These are phyloP conservation scores for Oscheius sp. DNA, from an alignment of 2,888 invertebrate species.

Conservation along the genomic window DNA sequence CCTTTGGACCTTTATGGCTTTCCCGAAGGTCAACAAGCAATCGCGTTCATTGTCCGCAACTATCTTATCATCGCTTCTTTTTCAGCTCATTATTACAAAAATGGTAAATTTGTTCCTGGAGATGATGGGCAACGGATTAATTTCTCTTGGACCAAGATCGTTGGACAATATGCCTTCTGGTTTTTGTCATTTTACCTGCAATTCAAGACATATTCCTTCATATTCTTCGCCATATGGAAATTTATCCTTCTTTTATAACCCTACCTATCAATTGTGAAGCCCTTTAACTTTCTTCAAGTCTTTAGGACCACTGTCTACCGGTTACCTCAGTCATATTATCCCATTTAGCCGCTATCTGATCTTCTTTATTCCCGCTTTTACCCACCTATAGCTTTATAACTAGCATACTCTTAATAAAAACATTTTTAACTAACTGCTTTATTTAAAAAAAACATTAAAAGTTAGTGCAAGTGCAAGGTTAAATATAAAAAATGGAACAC, in stretches of 20 bases:
- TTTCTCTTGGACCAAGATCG: conserved; percentile 70
- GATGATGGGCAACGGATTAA: conserved; percentile 66
- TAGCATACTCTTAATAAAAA: not conserved
- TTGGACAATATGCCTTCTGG: conserved; percentile 71
- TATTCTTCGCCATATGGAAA: not conserved
- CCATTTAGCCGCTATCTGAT: not conserved
- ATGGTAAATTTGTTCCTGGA: conserved; percentile 65
- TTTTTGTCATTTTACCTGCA: conserved; percentile 66
- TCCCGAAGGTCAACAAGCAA: not conserved
- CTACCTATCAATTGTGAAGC: not conserved
- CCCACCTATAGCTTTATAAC: conserved; percentile 5
- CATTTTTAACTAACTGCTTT: not conserved
- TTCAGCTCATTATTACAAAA: conserved; percentile 70
- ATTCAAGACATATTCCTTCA: conserved; percentile 24
- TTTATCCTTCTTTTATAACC: not conserved
- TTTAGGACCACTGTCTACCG: not conserved
- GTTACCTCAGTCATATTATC: not conserved
- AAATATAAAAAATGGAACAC: not conserved
- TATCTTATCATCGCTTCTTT: conserved; percentile 11
- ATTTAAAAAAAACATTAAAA: not conserved
- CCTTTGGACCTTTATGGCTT: conserved; percentile 21
- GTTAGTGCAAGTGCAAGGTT: not conserved
- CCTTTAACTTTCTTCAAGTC: too few relatives aligned
- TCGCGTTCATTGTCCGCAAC: not conserved
- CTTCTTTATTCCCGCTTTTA: not conserved